Base-by-base conservation (phyloP, 2,888 invertebrate genomes). In the Girardia tigrina region DNA sequence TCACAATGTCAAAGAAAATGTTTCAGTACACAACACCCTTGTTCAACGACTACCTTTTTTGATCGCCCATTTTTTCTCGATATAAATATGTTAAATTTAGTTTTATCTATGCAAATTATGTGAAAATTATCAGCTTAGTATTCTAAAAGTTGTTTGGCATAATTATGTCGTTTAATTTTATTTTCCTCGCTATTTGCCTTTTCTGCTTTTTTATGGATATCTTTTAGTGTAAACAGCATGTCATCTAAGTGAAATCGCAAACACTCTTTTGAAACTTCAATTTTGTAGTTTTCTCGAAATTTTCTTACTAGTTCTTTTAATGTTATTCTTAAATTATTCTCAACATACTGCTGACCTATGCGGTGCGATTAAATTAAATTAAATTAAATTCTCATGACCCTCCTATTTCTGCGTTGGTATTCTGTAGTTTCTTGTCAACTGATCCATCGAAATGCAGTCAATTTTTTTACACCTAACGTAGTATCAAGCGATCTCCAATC, bases 71-170 rank as follows among this genome's bases (percentile, higher is more conserved):
- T 71, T 27, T 28, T 71, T 71, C 26, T 27, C 20, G 71, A 71
- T 28, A 71, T 12, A 28, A 71, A 71, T 71, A 71, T n/a, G 20
- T 71, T 71, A n/a, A 71, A 71, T 26, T 4, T 71, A n/a, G 71
- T 71, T 28, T 71, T n/a, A 28, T 71, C 26, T n/a, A 71, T 27
- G 28, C 27, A 71, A n/a, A 71, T 28, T 16, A 71, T 28, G 28
- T 26, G 71, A n/a, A 71, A n/a, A 28, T 71, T 71, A 26, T 71
- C 71, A n/a, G 26, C 27, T 23, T 71, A 28, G 71, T 28, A 71
- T 28, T 71, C 28, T 27, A 71, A 28, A 28, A 71, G 28, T 28
- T 71, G 71, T 28, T 27, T 4, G 27, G 71, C 70, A 26, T 70
- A 70, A 70, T n/a, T 23, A 23, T n/a, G 20, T n/a, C 70, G 12